Conservation (phyloP, 2,113 vertebrate genomes). For the Condylura cristata region DNA sequence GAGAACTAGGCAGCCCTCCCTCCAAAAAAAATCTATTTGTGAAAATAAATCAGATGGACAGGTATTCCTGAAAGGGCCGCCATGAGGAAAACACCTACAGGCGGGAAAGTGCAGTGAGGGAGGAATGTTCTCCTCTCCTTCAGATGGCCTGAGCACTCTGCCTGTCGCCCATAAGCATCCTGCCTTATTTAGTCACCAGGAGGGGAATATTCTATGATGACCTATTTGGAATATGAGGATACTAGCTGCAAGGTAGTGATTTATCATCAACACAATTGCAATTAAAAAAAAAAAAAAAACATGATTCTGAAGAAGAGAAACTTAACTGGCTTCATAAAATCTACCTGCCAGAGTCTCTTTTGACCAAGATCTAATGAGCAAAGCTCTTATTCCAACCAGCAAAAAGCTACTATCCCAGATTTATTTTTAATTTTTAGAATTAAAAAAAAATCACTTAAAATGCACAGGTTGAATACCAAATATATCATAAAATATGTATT, state of each 20-base stretch:
- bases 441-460: slow-evolving; percentile 36
- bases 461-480: slow-evolving; percentile 2
- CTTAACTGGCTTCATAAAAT: neutral
- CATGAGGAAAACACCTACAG: neutral
- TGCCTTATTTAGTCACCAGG: neutral
- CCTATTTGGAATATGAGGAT: neutral
- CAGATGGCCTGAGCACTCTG: neutral
- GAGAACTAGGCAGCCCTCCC: neutral
- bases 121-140: neutral
- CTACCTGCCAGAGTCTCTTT: too few species aligned
- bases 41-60: neutral
- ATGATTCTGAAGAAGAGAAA: neutral
- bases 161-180: neutral
- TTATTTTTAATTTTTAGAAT: slow-evolving; percentile 34
- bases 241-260: neutral
- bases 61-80: neutral
- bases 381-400: neutral
- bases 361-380: neutral
- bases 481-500: slow-evolving; percentile 17
- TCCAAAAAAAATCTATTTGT: neutral
- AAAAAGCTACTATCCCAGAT: neutral
- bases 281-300: neutral
- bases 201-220: neutral
- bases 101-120: neutral
- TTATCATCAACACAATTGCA: neutral